Percentiles rank a stretch among this genome's conserved stretches.
These are phyloP conservation scores for Arothron firmamentum DNA, from an alignment of 2,113 vertebrate species.

Conservation along the genomic window DNA sequence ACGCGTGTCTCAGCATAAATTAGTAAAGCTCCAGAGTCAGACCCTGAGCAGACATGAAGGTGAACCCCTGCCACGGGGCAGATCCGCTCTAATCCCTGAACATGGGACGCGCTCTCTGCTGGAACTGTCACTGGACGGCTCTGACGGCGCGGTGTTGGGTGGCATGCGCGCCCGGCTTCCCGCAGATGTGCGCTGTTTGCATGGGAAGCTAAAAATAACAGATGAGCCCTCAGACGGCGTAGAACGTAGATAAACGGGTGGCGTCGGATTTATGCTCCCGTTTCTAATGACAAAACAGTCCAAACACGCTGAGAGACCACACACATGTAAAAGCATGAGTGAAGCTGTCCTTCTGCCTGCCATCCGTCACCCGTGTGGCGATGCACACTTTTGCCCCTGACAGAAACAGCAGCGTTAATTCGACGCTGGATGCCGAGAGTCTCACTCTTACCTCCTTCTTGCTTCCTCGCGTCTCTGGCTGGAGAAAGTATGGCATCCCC, in stretches of 20 bases:
- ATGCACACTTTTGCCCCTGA: neutral
- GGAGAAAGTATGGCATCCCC: constrained; percentile 65
- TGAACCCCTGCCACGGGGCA: constrained; percentile 66
- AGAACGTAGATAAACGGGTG: neutral
- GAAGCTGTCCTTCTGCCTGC: too few species aligned
- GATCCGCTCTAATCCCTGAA: constrained; percentile 64
- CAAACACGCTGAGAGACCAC: too few species aligned
- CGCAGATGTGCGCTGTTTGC: neutral
- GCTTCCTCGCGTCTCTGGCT: constrained; percentile 53
- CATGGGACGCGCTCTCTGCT: constrained; percentile 46
- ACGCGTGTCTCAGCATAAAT: constrained; percentile 70
- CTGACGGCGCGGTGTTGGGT: too few species aligned
- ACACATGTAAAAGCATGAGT: too few species aligned
- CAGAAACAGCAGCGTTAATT: constrained; percentile 29
- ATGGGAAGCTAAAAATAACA: neutral
- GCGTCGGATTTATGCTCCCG: constrained; percentile 7
- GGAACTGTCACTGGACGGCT: constrained; percentile 2
- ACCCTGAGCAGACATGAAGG: constrained; percentile 67
- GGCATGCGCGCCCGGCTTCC: too few species aligned
- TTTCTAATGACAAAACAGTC: too few species aligned
- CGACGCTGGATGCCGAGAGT: constrained; percentile 43
- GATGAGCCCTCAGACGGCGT: too few species aligned
- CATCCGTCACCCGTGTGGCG: neutral
- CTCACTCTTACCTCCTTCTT: constrained; percentile 63
- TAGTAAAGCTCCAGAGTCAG: constrained; percentile 62